Base-by-base conservation (phyloP, 64 coral and sea anemone genomes). In the Porites australiensis region DNA sequence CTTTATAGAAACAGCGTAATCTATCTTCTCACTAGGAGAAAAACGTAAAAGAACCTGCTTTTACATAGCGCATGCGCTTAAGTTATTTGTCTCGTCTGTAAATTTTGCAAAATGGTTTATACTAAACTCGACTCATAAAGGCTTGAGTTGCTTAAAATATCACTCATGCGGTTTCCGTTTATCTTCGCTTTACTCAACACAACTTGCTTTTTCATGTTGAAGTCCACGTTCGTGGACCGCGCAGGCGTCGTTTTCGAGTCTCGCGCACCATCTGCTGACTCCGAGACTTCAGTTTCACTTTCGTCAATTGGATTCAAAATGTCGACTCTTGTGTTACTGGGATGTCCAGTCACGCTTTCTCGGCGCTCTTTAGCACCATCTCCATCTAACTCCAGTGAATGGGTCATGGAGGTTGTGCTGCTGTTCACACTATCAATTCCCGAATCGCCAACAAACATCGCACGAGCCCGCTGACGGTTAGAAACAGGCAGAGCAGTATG, bases 371-470 rank as follows among this genome's bases (percentile, higher is more conserved):
- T 96, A 23, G 50, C 20, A 50, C 55, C 77, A 9, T 96, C 95
- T 19, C 10, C 60, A 13, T 98, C 95, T 1, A 74, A 89, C 4
- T 98, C 95, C 50, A 93, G 62, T 37, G 95, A 98, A 47, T 87
- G 92, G 13, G 88, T 90, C 83, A 98, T 87, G 7, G 95, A 98
- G 0, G 82, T 90, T 37, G 79, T 88, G 44, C 95, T 98, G 46
- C 95, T 96, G 8, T 87, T 88, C 1, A 94, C 95, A 46, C 95
- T 98, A 50, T 93, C 94, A n/a, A 98, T 98, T 6, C 95, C 95
- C 3, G 95, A 98, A 82, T 98, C 95, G 4, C 92, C 95, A 0
- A 98, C 93, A 88, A 98, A 98, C 2, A 98, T 91, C 9, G 92
- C 83, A 61, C 95, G 72, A 21, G 92, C 92, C 59, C 76, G 67